Evolutionary conservation across 1,140 invertebrate genomes (phyloP), one percentile per base, ranked within the genome.

Genomic region (Meteorus sp.): DNA sequence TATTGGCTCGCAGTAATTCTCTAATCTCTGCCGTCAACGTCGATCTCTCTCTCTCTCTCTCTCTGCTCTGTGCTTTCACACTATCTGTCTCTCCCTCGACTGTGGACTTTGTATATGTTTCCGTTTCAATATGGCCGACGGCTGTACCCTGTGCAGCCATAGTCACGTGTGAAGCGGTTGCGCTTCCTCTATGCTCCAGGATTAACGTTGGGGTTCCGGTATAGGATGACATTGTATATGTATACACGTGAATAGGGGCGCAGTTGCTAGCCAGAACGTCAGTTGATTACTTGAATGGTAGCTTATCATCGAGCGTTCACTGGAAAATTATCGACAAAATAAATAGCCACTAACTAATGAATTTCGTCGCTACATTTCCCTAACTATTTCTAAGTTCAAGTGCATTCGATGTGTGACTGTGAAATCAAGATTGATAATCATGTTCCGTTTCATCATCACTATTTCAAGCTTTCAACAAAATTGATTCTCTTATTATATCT

Each of bases 1-100:
- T 77, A 76, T 76, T 77, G 74, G 72, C 65, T 69, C 54, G 63
- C 66, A 67, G 71, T 74, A 77, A 76, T 75, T 75, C 70, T 75
- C 71, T 77, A 76, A 77, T 76, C 73, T 74, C 69, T 69, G 67
- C 71, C 75, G 73, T 76, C 72, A 75, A 67, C 71, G 69, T 64
- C 66, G 65, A n/a, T n/a, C n/a, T n/a, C n/a, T n/a, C n/a, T n/a
- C n/a, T n/a, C n/a, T n/a, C n/a, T n/a, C n/a, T n/a, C n/a, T n/a
- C n/a, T n/a, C n/a, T n/a, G n/a, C n/a, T n/a, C n/a, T n/a, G n/a
- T n/a, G n/a, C n/a, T n/a, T n/a, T n/a, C n/a, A n/a, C n/a, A n/a
- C n/a, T n/a, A n/a, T n/a, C n/a, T n/a, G n/a, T n/a, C n/a, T n/a
- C n/a, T n/a, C n/a, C n/a, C n/a, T n/a, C n/a, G n/a, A n/a, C n/a